Conservation (phyloP, 2,113 vertebrate species). For the Vidua macroura region DNA sequence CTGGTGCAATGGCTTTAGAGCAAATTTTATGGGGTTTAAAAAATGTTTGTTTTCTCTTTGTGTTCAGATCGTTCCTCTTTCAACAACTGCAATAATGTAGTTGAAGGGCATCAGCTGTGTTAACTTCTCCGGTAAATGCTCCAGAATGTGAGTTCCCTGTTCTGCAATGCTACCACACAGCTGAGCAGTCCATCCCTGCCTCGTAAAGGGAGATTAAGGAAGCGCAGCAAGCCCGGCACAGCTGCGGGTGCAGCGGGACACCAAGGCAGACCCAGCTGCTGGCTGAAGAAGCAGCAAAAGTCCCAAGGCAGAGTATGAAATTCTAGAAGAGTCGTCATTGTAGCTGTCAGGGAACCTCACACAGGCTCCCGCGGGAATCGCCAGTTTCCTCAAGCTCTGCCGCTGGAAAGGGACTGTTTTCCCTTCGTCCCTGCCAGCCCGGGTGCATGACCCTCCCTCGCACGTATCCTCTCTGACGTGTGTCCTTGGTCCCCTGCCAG, state of each 20-base stretch:
- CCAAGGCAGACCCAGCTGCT: not conserved
- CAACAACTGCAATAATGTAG: not conserved
- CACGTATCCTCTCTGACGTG: not conserved
- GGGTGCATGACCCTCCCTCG: not conserved
- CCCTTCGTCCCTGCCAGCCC: not conserved
- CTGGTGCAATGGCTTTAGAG: not conserved
- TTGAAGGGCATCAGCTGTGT: not conserved
- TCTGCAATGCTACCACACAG: not conserved
- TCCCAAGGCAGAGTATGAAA: not conserved
- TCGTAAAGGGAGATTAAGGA: not conserved
- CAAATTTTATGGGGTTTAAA: not conserved
- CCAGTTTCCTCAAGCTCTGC: not conserved
- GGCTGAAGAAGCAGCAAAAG: not conserved
- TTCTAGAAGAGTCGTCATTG: not conserved
- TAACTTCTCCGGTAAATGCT: not conserved
- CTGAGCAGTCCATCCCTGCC: not conserved
- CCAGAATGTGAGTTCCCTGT: not conserved
- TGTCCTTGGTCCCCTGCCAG: constrained; percentile 4
- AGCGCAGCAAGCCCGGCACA: not conserved
- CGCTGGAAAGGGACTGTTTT: not conserved
- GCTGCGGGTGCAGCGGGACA: not conserved
- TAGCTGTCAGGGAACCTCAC: not conserved
- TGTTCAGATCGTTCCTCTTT: not conserved
- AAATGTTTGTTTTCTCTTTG: not conserved
- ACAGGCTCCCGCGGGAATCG: not conserved